phyloP scores from a whole-genome alignment of 2,888 invertebrate species.

The Xestia ashworthii region DNA sequence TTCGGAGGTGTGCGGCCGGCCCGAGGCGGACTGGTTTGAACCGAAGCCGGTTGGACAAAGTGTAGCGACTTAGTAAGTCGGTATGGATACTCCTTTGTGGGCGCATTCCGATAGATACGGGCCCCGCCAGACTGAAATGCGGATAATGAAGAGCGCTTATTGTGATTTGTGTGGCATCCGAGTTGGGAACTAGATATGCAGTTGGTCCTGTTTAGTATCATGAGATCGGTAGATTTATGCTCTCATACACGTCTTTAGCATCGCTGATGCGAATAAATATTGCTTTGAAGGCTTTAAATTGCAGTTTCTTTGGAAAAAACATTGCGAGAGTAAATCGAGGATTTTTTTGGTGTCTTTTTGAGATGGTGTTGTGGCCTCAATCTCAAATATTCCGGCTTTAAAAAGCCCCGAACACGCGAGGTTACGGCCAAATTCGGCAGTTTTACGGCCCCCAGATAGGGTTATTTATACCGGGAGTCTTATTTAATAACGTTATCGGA shows the following conservation, averaged over 20 bases:
- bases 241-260: constrained; percentile 71
- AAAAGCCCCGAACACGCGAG: constrained; percentile 73
- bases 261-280: constrained; percentile 73
- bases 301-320: constrained; percentile 41
- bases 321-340: constrained; percentile 43
- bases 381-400: constrained; percentile 68
- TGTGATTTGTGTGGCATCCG: constrained; percentile 87
- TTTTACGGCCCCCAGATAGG: constrained; percentile 81
- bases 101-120: constrained; percentile 89
- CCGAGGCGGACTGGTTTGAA: constrained; percentile 80
- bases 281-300: constrained; percentile 58
- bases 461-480: constrained; percentile 83
- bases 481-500: constrained; percentile 86
- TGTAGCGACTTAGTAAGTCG: constrained; percentile 86
- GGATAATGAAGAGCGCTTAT: constrained; percentile 89
- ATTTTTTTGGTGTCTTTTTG: constrained; percentile 62
- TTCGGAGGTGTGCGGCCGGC: constrained; percentile 68
- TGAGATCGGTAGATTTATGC: constrained; percentile 70
- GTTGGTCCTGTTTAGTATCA: constrained; percentile 60
- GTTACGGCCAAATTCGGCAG: constrained; percentile 77
- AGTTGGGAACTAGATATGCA: constrained; percentile 77
- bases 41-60: constrained; percentile 87
- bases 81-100: constrained; percentile 86
- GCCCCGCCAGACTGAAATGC: constrained; percentile 83
- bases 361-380: constrained; percentile 63